Conservation (phyloP, 2,113 vertebrate species). For the Colossoma macropomum region DNA sequence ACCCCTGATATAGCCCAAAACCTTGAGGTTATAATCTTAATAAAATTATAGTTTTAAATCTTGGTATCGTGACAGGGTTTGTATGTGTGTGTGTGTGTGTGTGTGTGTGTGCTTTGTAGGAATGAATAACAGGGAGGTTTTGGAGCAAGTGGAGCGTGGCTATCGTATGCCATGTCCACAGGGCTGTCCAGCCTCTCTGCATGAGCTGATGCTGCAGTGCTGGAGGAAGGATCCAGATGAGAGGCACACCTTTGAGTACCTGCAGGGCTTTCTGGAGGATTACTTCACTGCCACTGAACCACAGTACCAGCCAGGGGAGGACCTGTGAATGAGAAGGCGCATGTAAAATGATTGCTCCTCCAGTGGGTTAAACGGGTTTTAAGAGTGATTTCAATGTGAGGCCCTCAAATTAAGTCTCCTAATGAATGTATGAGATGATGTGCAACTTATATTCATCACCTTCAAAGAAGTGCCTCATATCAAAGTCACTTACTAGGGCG, state of each 20-base stretch:
- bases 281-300: conserved; percentile 98
- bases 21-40: no score
- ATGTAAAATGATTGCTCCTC: conserved; percentile 20
- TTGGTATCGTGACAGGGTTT: background rate
- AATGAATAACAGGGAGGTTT: conserved; percentile 97
- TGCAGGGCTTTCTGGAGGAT: conserved; percentile 97
- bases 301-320: conserved; percentile 96
- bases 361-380: conserved; percentile 10
- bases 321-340: conserved; percentile 74
- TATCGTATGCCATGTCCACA: conserved; percentile 92
- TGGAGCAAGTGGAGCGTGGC: conserved; percentile 95
- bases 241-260: conserved; percentile 96
- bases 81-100: conserved; percentile 34
- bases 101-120: conserved; percentile 75
- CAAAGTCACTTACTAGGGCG: background rate
- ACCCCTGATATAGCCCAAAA: no score
- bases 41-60: background rate
- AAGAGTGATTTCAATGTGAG: conserved; percentile 4
- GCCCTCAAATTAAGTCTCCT: conserved; percentile 11
- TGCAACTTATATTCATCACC: conserved; percentile 17
- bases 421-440: conserved; percentile 40
- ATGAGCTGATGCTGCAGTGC: conserved; percentile 94
- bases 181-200: conserved; percentile 86
- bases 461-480: conserved; percentile 1
- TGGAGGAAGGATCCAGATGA: conserved; percentile 94